phyloP scores from a whole-genome alignment of 2,797 vertebrate species.

The Melanotaenia nigrans region DNA sequence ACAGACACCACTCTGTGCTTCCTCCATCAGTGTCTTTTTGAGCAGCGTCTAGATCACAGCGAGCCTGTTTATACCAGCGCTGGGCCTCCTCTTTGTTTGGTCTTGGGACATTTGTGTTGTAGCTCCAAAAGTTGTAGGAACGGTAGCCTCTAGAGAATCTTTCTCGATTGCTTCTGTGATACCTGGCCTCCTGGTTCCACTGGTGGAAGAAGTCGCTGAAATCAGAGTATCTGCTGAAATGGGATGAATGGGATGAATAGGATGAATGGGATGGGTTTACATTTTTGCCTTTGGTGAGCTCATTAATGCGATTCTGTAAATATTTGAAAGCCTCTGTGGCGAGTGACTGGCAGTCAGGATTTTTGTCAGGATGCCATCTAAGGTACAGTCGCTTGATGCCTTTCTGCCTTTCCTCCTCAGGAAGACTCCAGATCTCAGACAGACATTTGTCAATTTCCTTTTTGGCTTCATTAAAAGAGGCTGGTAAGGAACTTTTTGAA shows the following conservation, averaged over 20 bases:
- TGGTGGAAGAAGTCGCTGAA: conserved; percentile 62
- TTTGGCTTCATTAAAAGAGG: conserved; percentile 78
- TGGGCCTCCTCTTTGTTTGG: conserved; percentile 79
- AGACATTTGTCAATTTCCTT: conserved; percentile 82
- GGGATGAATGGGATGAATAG: background rate
- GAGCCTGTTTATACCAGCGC: conserved; percentile 85
- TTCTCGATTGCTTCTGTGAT: conserved; percentile 71
- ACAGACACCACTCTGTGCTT: conserved; percentile 86
- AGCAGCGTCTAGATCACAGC: conserved; percentile 83
- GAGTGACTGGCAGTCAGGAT: conserved; percentile 62
- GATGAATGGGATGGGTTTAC: conserved; percentile 21
- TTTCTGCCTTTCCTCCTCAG: conserved; percentile 72
- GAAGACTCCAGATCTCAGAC: conserved; percentile 78
- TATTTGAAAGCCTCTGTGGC: conserved; percentile 82
- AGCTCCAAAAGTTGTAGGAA: conserved; percentile 80
- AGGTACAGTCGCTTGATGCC: conserved; percentile 83
- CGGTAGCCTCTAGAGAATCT: conserved; percentile 44
- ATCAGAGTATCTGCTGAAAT: conserved; percentile 7
- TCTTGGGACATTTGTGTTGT: conserved; percentile 68
- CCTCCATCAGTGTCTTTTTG: conserved; percentile 52
- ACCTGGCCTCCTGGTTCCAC: conserved; percentile 82
- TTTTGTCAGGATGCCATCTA: conserved; percentile 87
- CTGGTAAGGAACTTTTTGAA: conserved; percentile 48
- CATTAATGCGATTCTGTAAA: conserved; percentile 71
- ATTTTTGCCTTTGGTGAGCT: conserved; percentile 45